phyloP scores from a whole-genome alignment of 2,888 invertebrate species.

The Heteropelma amictum region DNA sequence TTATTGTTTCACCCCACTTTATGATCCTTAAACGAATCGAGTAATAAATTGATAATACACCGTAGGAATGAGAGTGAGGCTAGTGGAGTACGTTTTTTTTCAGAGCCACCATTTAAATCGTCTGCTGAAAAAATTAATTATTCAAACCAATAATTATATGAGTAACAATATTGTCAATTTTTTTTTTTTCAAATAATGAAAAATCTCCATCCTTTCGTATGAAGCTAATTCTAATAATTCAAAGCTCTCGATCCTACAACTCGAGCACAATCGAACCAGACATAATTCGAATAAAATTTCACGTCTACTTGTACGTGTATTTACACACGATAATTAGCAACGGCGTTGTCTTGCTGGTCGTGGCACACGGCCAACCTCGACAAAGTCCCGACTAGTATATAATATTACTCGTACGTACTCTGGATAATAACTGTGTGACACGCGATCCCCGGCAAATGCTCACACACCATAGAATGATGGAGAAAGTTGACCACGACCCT shows the following conservation, averaged over 20 bases:
- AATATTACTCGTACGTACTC: conserved; percentile 24
- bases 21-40: too few relatives aligned
- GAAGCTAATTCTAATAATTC: background rate
- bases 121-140: background rate
- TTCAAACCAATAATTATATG: background rate
- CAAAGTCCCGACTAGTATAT: background rate
- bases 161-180: background rate
- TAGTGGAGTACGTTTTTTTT: too few relatives aligned
- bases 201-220: background rate
- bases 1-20: too few relatives aligned
- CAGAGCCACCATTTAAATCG: too few relatives aligned
- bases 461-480: conserved; percentile 62
- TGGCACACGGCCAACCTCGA: conserved; percentile 44
- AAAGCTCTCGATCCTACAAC: conserved; percentile 40
- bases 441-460: conserved; percentile 58
- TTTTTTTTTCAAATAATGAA: background rate
- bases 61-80: too few relatives aligned
- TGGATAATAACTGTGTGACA: conserved; percentile 61
- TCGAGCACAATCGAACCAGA: conserved; percentile 53
- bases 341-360: conserved; percentile 33
- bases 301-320: conserved; percentile 20
- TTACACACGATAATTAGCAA: conserved; percentile 13
- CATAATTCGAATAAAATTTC: conserved; percentile 38
- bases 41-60: too few relatives aligned
- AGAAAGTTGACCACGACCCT: conserved; percentile 74